phyloP scores from a whole-genome alignment of 2,113 vertebrate genomes.

The Tetrao urogallus region DNA sequence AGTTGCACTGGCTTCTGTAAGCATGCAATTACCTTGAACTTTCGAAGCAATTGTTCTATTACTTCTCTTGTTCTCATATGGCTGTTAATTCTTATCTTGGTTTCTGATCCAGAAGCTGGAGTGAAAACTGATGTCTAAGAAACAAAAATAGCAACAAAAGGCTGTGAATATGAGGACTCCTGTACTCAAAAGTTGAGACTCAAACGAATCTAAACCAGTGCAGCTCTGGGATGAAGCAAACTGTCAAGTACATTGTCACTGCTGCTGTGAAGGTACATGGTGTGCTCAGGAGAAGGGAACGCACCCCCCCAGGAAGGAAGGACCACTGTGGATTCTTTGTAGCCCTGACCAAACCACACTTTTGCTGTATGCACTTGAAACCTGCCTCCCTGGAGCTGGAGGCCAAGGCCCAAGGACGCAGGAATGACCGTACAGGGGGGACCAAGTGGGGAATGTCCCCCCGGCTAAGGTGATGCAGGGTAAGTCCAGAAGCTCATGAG shows the following conservation, averaged over 20 bases:
- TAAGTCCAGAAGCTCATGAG: not conserved
- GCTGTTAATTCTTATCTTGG: conserved; percentile 89
- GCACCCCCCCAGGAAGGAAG: rapidly evolving
- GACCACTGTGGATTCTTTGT: rapidly evolving
- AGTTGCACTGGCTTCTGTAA: not conserved
- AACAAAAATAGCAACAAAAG: not conserved
- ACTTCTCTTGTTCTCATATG: conserved; percentile 89
- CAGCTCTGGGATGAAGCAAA: too few species aligned
- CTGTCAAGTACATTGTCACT: not conserved
- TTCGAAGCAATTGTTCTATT: conserved; percentile 88
- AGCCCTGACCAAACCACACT: rapidly evolving
- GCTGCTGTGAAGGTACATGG: rapidly evolving
- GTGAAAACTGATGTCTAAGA: conserved; percentile 93
- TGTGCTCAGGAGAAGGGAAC: not conserved
- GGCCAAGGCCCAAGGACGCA: not conserved
- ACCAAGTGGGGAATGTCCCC: rapidly evolving
- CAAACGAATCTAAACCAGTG: not conserved
- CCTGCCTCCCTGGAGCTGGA: not conserved
- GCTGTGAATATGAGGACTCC: rapidly evolving
- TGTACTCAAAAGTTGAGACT: rapidly evolving
- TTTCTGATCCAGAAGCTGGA: conserved; percentile 86
- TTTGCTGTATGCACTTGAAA: rapidly evolving
- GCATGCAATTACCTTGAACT: conserved; percentile 86
- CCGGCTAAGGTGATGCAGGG: not conserved
- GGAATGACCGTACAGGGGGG: rapidly evolving